Evolutionary conservation across 2,113 vertebrate genomes (phyloP).

Genomic region (Eulemur rufifrons): DNA sequence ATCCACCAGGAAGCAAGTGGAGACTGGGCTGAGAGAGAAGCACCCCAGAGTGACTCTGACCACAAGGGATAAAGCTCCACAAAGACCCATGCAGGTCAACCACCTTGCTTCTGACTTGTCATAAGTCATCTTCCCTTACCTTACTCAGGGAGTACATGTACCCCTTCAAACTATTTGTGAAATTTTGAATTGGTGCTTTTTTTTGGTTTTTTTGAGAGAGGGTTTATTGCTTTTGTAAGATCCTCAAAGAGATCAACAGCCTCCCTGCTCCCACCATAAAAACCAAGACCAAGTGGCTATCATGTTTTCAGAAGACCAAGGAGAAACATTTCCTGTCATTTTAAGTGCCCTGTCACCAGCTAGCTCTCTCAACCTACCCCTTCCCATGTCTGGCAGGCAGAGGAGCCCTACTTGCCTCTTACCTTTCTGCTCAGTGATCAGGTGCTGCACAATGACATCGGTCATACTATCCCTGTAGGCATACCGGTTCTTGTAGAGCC

Average conservation of each 20-base stretch:
- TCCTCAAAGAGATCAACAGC: not conserved
- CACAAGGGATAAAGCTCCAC: not conserved
- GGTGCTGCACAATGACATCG: constrained; percentile 97
- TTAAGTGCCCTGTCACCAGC: not conserved
- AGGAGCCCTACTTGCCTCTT: not conserved
- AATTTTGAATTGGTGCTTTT: not conserved
- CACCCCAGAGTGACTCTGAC: not conserved
- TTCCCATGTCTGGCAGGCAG: not conserved
- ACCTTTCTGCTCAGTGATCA: constrained; percentile 97
- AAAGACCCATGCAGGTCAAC: not conserved
- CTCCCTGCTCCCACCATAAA: not conserved
- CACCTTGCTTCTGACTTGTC: not conserved
- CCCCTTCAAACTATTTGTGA: not conserved
- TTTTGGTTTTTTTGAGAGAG: not conserved
- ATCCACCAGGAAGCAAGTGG: not conserved
- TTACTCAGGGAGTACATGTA: not conserved
- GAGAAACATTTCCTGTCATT: not conserved
- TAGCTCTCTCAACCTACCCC: not conserved
- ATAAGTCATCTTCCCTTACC: not conserved
- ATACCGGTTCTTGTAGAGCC: constrained; percentile 97
- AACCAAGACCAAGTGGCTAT: not conserved
- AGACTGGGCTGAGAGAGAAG: not conserved
- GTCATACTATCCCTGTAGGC: constrained; percentile 98
- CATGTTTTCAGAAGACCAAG: not conserved
- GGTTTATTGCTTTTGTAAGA: not conserved